Evolutionary conservation across 2,113 vertebrate species (phyloP), one percentile per base, ranked within the genome.

Genomic region (Romanogobio albipinnatus): DNA sequence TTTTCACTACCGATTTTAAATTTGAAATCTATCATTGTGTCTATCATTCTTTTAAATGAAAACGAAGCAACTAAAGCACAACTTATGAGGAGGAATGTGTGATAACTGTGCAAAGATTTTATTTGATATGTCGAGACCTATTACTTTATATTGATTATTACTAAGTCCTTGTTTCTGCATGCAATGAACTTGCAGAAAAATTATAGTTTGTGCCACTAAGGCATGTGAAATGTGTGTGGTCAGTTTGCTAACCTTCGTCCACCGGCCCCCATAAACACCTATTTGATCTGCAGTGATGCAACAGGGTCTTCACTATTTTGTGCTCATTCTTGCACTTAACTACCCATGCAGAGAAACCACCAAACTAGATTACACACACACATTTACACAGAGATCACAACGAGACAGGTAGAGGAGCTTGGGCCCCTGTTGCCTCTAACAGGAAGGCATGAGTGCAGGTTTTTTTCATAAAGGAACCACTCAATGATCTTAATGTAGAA

Each of bases 301-400:
- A 10, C 51, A 9, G 53, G 71, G 45, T 9, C 51, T 61, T 77
- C 77, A 81, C 36, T 58, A 8, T 77, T 80, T 36, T 80, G 74
- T 13, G 61, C 74, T 56, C 22, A 8, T 58, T 76, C 47, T 53
- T 24, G 53, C 82, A 22, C 15, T 61, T n/a, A 29, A 77, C 15
- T 68, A n/a, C 19, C 5, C 53, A 51, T 24, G 49, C 87, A 83
- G 84, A 86, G 83, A 90, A 75, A 92, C 92, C 92, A 91, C 76
- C 73, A 15, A 19, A 49, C 86, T 86, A 91, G n/a, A 76, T n/a
- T n/a, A 56, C 74, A 76, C 74, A 76, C 74, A 74, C 71, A 76
- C 29, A 80, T 47, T 66, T 39, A 68, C 56, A 84, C 14, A 39
- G 26, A 83, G 88, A 90, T 88, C 89, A 87, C 86, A 89, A 56